Percentiles rank a stretch among this genome's conserved stretches.
These are phyloP conservation scores for Haplochromis vanheusdeni DNA, from an alignment of 2,113 vertebrate species.

Conservation along the genomic window DNA sequence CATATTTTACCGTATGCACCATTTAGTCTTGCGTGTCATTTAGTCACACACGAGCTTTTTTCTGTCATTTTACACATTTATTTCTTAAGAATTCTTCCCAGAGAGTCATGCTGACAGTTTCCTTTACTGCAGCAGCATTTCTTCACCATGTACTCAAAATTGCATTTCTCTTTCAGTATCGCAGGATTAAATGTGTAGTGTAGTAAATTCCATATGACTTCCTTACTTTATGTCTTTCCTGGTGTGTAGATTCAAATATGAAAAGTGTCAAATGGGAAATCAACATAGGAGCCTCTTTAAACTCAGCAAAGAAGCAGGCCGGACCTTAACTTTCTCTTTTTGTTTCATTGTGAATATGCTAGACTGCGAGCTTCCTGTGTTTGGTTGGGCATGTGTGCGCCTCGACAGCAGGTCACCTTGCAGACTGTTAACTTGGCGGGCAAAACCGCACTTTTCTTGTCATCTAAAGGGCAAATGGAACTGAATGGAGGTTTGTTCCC, in stretches of 20 bases:
- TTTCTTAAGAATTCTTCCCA: not conserved
- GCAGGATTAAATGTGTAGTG: not conserved
- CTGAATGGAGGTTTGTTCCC: not conserved
- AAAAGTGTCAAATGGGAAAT: not conserved
- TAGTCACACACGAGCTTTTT: not conserved
- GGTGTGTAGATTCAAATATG: not conserved
- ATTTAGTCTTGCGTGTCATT: fast-evolving
- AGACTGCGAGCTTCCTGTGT: not conserved
- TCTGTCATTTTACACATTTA: not conserved
- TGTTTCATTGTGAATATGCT: not conserved
- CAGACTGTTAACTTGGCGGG: fast-evolving
- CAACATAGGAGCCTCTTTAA: not conserved
- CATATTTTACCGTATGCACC: not conserved
- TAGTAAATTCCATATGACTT: fast-evolving
- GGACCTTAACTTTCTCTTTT: not conserved
- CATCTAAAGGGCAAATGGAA: not conserved
- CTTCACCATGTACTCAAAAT: not conserved
- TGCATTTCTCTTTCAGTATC: fast-evolving
- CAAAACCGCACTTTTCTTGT: not conserved
- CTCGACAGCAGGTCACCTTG: not conserved
- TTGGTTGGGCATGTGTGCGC: not conserved
- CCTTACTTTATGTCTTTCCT: not conserved
- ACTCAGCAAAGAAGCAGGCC: not conserved
- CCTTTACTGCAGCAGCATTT: not conserved
- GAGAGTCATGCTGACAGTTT: not conserved